Evolutionary conservation across 2,888 invertebrate genomes (phyloP).

Genomic region (Polyploca ridens): DNA sequence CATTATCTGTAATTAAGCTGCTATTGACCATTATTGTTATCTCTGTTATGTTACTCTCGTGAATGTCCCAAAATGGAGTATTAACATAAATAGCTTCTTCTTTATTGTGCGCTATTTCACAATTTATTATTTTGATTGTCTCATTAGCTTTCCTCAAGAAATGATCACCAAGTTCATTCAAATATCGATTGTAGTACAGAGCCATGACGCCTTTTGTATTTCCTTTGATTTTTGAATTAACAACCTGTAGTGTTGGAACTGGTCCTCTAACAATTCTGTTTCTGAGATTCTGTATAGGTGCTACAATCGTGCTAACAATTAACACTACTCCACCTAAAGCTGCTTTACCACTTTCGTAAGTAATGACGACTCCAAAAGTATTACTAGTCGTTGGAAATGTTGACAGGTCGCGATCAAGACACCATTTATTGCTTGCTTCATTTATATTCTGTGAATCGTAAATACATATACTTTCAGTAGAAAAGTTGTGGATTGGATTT

Average conservation of each 20-base stretch:
- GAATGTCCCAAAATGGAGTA: conserved; percentile 94
- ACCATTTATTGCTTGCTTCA: conserved; percentile 88
- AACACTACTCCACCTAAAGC: conserved; percentile 93
- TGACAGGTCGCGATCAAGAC: conserved; percentile 92
- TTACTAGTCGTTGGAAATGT: conserved; percentile 96
- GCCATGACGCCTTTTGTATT: conserved; percentile 93
- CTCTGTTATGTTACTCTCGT: conserved; percentile 94
- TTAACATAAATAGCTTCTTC: conserved; percentile 92
- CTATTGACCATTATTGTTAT: conserved; percentile 95
- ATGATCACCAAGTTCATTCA: conserved; percentile 93
- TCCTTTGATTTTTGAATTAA: conserved; percentile 90
- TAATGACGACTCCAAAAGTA: conserved; percentile 91
- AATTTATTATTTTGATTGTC: conserved; percentile 90
- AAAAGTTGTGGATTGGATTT: conserved; percentile 95
- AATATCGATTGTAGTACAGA: conserved; percentile 94
- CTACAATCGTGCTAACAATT: conserved; percentile 89
- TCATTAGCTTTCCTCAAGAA: conserved; percentile 95
- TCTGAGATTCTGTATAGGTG: conserved; percentile 89
- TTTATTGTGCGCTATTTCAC: conserved; percentile 91
- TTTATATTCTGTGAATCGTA: conserved; percentile 90
- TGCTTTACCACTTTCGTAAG: conserved; percentile 91
- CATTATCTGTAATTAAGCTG: conserved; percentile 94
- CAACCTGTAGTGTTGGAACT: conserved; percentile 89
- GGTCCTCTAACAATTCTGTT: conserved; percentile 91
- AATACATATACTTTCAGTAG: conserved; percentile 92